Conservation (phyloP, 2,113 vertebrate genomes). For the Microtus pennsylvanicus region DNA sequence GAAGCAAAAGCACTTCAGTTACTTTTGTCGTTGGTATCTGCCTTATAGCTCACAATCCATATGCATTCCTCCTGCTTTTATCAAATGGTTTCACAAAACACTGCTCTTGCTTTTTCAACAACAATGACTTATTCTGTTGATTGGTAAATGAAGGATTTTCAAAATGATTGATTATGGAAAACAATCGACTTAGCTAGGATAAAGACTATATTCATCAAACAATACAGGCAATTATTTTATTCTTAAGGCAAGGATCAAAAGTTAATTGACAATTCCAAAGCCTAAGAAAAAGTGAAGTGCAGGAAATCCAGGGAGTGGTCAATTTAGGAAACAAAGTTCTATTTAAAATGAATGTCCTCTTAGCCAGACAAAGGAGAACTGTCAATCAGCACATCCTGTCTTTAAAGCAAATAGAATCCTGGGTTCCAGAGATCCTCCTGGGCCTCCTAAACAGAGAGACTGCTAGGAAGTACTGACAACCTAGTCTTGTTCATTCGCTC, state of each 20-base stretch:
- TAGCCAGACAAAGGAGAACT: background rate
- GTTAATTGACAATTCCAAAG: background rate
- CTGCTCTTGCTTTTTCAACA: background rate
- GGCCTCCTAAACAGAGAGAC: background rate
- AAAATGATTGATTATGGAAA: background rate
- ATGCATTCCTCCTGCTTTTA: background rate
- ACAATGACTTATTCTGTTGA: background rate
- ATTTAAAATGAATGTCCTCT: background rate
- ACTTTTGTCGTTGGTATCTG: background rate
- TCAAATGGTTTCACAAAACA: slow-evolving; percentile 33
- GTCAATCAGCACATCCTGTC: background rate
- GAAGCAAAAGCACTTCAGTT: background rate
- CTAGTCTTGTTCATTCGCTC: background rate
- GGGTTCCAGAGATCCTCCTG: background rate
- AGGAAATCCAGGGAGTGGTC: background rate
- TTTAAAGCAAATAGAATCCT: background rate
- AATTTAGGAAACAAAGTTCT: background rate
- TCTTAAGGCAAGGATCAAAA: slow-evolving; percentile 29
- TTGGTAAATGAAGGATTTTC: slow-evolving; percentile 20
- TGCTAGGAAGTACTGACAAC: too few species aligned
- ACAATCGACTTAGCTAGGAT: background rate
- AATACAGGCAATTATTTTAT: slow-evolving; percentile 27
- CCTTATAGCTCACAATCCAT: background rate
- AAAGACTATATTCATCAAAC: background rate
- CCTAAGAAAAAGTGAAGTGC: background rate